These are phyloP conservation scores for Mus minutoides DNA, from an alignment of 2,797 vertebrate species.

Conservation along the genomic window DNA sequence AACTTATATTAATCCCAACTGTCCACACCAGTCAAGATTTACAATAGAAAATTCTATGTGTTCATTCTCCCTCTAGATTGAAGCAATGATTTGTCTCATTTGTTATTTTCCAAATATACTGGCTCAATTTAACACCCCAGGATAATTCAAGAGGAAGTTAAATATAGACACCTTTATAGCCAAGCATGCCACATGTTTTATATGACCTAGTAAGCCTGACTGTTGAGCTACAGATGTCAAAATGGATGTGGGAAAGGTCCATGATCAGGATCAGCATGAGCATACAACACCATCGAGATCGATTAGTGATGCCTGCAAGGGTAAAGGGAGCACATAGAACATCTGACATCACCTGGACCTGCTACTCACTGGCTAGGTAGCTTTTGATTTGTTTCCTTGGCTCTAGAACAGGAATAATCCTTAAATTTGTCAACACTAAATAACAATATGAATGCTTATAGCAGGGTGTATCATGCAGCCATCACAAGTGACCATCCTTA, in stretches of 20 bases:
- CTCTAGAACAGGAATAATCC: constrained; percentile 23
- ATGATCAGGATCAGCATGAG: not conserved
- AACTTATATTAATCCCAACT: constrained; percentile 29
- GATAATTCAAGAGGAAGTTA: constrained; percentile 18
- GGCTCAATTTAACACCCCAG: not conserved
- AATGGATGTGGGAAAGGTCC: not conserved
- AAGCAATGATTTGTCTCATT: not conserved
- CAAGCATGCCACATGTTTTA: not conserved
- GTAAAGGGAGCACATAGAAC: not conserved
- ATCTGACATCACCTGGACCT: not conserved
- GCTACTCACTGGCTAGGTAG: not conserved
- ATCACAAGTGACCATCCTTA: not conserved
- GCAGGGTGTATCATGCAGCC: not conserved
- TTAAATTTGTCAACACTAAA: not conserved
- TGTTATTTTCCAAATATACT: constrained; percentile 41
- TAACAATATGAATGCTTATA: constrained; percentile 15
- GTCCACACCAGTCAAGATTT: not conserved
- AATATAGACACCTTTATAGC: not conserved
- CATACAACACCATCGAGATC: not conserved
- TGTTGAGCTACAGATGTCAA: not conserved
- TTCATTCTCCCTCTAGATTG: constrained; percentile 2
- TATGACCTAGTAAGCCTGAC: not conserved
- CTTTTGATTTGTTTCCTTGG: not conserved
- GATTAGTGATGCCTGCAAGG: not conserved
- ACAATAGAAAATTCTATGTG: not conserved